Evolutionary conservation across 2,113 vertebrate species (phyloP), one percentile per base, ranked within the genome.

Genomic region (Neodontobutis hainanensis): DNA sequence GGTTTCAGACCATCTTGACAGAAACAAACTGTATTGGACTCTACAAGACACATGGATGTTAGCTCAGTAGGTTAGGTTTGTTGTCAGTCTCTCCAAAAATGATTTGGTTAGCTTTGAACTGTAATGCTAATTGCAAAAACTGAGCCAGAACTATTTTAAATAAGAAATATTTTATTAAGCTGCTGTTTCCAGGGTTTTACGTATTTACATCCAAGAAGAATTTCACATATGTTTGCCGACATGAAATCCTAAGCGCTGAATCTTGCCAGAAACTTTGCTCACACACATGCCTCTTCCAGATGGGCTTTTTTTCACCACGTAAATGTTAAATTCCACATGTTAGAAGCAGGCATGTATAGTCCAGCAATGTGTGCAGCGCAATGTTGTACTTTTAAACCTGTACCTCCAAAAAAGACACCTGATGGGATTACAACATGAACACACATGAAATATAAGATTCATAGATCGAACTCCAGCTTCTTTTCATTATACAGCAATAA

Each of bases 261-360:
- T 12, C 47, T 38, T 43, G 68, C 50, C 63, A 35, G 10, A 16
- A 52, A 34, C 19, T 4, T 49, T 34, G 0, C 49, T 38, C 27
- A 67, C 8, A 38, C 8, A 11, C 53, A 36, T 51, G 68, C 36
- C 61, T 32, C 14, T 76, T 71, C 32, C 52, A 40, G 52, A 59
- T 0, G 0, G 1, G 6, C 38, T 82, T 53, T 8, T 2, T 44
- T 74, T 67, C 72, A 72, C 36, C 84, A 85, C 61, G 55, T 38
- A 60, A 80, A 83, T 80, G 82, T 81, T 73, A 84, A 74, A 87
- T 89, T 86, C 78, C 78, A 71, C 86, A 81, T 61, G 58, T 51
- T 51, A 49, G 15, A 77, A 19, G 1, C 48, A 80, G 72, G 67
- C 73, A 77, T 84, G 73, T 74, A 52, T 56, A 43, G 68, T 73